Conservation (phyloP, 1,140 invertebrate species). For the Pachyrhynchus sulphureomaculatus region DNA sequence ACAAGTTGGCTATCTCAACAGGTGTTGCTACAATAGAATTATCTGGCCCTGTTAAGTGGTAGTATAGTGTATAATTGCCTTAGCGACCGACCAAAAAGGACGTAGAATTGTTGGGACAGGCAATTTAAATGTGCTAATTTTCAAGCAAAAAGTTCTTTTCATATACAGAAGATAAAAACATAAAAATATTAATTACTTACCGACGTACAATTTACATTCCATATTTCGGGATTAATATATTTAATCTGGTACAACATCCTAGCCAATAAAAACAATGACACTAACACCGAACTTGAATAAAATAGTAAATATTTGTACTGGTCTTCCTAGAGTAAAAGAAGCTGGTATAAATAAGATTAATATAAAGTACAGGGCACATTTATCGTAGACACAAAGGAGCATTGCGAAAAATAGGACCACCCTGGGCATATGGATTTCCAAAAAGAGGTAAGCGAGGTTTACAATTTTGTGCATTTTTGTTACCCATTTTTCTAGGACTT, state of each 20-base stretch:
- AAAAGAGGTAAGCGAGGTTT: slow-evolving; percentile 71
- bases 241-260: slow-evolving; percentile 97
- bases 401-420: slow-evolving; percentile 75
- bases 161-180: too few species aligned
- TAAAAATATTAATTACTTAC: slow-evolving; percentile 62
- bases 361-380: slow-evolving; percentile 70
- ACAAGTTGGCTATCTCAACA: too few species aligned
- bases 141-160: too few species aligned
- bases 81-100: too few species aligned
- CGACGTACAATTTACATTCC: slow-evolving; percentile 72
- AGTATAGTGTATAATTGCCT: too few species aligned
- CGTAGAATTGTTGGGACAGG: too few species aligned
- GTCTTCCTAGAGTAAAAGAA: slow-evolving; percentile 67
- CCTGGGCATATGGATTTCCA: slow-evolving; percentile 93
- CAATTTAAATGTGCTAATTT: too few species aligned
- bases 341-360: slow-evolving; percentile 77
- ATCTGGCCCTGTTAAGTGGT: too few species aligned
- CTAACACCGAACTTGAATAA: slow-evolving; percentile 74
- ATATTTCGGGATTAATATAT: slow-evolving; percentile 76
- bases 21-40: too few species aligned
- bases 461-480: slow-evolving; percentile 23
- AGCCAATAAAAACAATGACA: slow-evolving; percentile 80
- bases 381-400: slow-evolving; percentile 75
- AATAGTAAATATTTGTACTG: slow-evolving; percentile 71
- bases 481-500: slow-evolving; percentile 34